Evolutionary conservation across 2,797 vertebrate genomes (phyloP).

Genomic region (Hemitrygon akajei): DNA sequence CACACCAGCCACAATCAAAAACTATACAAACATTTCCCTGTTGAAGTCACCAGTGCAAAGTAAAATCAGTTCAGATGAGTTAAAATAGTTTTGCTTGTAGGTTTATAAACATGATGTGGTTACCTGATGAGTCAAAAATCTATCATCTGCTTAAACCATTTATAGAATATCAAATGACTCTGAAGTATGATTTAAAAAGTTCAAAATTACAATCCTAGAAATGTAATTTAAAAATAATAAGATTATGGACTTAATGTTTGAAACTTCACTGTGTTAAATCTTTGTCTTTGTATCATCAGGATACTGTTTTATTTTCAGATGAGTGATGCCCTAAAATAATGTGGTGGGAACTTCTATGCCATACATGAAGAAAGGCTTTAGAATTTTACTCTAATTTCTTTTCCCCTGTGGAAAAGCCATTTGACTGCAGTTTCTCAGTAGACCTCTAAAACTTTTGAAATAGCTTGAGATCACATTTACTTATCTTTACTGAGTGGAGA

Average conservation of each 20-base stretch:
- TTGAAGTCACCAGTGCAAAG: not conserved
- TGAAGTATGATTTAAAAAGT: not conserved
- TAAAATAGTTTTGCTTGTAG: not conserved
- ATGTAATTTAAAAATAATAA: not conserved
- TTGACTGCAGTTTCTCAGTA: conserved; percentile 79
- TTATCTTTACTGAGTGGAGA: conserved; percentile 99
- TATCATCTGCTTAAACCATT: not conserved
- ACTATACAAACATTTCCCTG: not conserved
- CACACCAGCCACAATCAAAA: not conserved
- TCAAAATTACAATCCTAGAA: not conserved
- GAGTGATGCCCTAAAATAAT: not conserved
- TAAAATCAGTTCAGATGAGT: not conserved
- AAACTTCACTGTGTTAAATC: not conserved
- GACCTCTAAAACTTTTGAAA: conserved; percentile 99
- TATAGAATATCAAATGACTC: not conserved
- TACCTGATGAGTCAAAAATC: not conserved
- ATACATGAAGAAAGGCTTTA: not conserved
- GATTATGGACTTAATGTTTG: not conserved
- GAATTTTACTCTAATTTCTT: not conserved
- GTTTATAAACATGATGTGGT: not conserved
- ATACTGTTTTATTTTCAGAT: not conserved
- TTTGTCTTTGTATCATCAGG: not conserved
- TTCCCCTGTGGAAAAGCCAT: conserved; percentile 64
- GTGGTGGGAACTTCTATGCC: not conserved
- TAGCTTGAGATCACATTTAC: conserved; percentile 83